Percentiles rank a stretch among this genome's conserved stretches.
phyloP scores from a whole-genome alignment of 1,140 invertebrate species.

The Drosophila kepulauana region DNA sequence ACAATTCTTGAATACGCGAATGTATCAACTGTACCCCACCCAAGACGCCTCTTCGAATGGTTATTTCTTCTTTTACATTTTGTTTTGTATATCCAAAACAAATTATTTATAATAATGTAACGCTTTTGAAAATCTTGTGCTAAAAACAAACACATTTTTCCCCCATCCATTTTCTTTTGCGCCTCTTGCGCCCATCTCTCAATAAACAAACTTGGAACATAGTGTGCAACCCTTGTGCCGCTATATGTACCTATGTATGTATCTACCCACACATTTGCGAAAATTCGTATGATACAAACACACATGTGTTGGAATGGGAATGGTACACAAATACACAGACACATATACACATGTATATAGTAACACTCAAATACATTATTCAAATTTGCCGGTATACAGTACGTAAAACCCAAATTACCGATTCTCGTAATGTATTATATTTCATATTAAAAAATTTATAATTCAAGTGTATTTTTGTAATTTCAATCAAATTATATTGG shows the following conservation, averaged over 20 bases:
- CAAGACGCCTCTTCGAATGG: not conserved
- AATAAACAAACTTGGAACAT: constrained; percentile 10
- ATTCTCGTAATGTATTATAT: not conserved
- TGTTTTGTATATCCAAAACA: constrained; percentile 1
- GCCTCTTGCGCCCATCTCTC: constrained; percentile 5
- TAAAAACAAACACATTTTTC: constrained; percentile 2
- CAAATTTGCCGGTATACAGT: constrained; percentile 22
- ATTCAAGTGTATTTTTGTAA: not conserved
- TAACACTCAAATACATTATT: constrained; percentile 18
- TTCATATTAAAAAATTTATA: not conserved
- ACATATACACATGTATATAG: not conserved
- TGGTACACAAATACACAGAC: constrained; percentile 13
- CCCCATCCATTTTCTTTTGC: constrained; percentile 3
- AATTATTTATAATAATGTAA: constrained; percentile 15
- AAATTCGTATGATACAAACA: not conserved
- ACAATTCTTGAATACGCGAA: not conserved
- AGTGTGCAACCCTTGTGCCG: constrained; percentile 15
- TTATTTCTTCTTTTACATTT: not conserved
- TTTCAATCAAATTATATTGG: not conserved
- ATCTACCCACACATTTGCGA: constrained; percentile 1
- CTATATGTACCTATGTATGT: constrained; percentile 9
- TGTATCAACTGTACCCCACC: constrained; percentile 13
- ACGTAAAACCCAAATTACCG: not conserved
- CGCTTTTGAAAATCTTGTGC: not conserved
- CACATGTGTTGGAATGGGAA: constrained; percentile 3